Base-by-base conservation (phyloP, 2,888 invertebrate species). In the Didymodactylos carnosus region DNA sequence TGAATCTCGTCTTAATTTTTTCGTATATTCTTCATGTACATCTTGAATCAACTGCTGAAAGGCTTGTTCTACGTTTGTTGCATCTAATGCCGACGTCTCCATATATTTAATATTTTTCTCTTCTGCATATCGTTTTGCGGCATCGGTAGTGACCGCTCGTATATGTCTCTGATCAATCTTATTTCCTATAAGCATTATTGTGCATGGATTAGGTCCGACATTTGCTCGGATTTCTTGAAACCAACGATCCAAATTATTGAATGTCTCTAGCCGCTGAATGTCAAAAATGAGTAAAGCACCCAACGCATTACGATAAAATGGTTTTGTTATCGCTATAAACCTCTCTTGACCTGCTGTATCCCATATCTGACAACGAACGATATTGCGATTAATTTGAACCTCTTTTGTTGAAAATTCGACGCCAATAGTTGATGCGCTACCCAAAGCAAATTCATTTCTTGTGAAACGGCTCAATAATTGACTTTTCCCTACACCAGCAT, bases 321-420 rank as follows among this genome's bases (percentile, higher is more conserved):
- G 39, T 40, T 70, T 70, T 40, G 70, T 70, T 10, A 70, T 70
- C 0, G 70, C 39, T 40, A 70, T 70, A 25, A 70, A 70, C 16
- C 70, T 27, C 40, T 70, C 70, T 40, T 70, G 70, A 10, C 70
- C 70, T 39, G 70, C 70, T 62, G 83, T 83, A 77, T 83, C 83
- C 97, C 95, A 97, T 84, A 98, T 98, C 87, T 99, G 98, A 81
- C 97, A 97, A 86, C 98, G 98, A 85, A 98, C 94, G 79, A 94
- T 97, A 87, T 98, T 98, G 70, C 93, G 92, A 86, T 98, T 97
- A 79, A 95, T 93, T 90, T 92, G 80, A 39, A 78, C 23, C 46
- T 40, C 81, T 99, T 98, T 78, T 98, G 98, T 62, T 35, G 62
- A 62, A 62, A 62, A 62, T 35, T 62, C 62, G 1, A 62, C 62